A percentile compares a stretch with the other conserved stretches of the same genome.
phyloP scores from a whole-genome alignment of 2,888 invertebrate species.

The Phymatocera aterrima region DNA sequence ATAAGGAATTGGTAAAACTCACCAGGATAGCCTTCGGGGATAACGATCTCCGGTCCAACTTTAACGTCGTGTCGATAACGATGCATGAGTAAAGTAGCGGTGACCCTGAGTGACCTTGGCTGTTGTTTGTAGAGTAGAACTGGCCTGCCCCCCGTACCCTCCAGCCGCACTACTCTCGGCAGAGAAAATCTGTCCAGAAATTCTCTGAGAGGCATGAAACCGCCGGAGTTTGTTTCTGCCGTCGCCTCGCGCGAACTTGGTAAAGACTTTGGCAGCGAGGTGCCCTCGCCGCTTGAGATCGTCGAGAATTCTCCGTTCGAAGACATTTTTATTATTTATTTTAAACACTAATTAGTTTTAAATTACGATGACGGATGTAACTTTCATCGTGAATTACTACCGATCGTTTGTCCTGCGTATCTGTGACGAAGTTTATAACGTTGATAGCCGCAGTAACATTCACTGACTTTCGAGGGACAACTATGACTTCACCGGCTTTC shows the following conservation, averaged over 20 bases:
- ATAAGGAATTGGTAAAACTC: constrained; percentile 49
- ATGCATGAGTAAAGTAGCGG: constrained; percentile 73
- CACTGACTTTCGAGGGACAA: constrained; percentile 8
- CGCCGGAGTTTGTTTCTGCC: constrained; percentile 69
- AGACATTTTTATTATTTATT: constrained; percentile 60
- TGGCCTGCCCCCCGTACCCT: constrained; percentile 74
- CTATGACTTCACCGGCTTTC: neutral
- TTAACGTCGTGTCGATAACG: constrained; percentile 75
- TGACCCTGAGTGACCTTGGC: constrained; percentile 67
- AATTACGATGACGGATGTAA: neutral
- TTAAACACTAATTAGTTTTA: neutral
- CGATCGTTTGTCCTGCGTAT: neutral
- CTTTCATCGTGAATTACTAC: constrained; percentile 10
- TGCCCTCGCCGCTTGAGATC: constrained; percentile 70
- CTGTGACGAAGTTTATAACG: neutral
- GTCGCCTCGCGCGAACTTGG: constrained; percentile 71
- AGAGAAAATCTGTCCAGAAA: constrained; percentile 74
- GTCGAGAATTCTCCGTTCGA: constrained; percentile 72
- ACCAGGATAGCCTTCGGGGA: constrained; percentile 76
- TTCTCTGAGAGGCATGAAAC: constrained; percentile 70
- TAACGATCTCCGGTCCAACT: constrained; percentile 75
- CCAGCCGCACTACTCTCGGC: constrained; percentile 73
- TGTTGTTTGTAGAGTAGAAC: constrained; percentile 70
- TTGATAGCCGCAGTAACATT: neutral
- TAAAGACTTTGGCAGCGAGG: constrained; percentile 67